Conservation (phyloP, 2,888 invertebrate genomes). For the Biston stratarius region DNA sequence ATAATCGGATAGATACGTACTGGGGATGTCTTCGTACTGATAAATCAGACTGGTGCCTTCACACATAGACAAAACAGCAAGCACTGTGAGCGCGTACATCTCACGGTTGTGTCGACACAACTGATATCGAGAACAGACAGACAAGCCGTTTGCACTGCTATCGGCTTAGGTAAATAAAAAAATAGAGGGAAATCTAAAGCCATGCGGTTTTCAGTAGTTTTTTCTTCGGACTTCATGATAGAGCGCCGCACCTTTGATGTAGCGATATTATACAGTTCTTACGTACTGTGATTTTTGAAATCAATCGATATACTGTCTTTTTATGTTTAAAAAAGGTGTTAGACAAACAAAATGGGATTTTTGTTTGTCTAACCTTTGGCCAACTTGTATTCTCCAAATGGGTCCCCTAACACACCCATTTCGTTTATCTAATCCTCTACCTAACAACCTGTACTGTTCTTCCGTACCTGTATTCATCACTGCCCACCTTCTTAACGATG, state of each 20-base stretch:
- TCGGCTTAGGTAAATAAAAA: conserved; percentile 27
- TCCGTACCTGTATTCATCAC: too few relatives aligned
- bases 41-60: conserved; percentile 31
- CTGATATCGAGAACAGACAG: conserved; percentile 37
- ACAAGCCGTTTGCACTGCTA: conserved; percentile 27
- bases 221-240: neutral
- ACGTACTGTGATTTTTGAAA: too few relatives aligned
- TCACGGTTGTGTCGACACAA: conserved; percentile 30
- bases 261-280: neutral
- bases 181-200: conserved; percentile 3
- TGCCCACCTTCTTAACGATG: too few relatives aligned
- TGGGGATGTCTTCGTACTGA: conserved; percentile 29
- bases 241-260: neutral
- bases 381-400: too few relatives aligned
- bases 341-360: too few relatives aligned
- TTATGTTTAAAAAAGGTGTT: too few relatives aligned
- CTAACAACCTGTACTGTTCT: too few relatives aligned
- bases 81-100: conserved; percentile 39
- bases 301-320: too few relatives aligned
- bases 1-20: conserved; percentile 47
- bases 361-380: too few relatives aligned
- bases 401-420: too few relatives aligned
- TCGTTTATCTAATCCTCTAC: too few relatives aligned
- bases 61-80: conserved; percentile 23
- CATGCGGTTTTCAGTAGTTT: conserved; percentile 9